Evolutionary conservation across 2,888 invertebrate species (phyloP).

Genomic region (Alcis repandata): DNA sequence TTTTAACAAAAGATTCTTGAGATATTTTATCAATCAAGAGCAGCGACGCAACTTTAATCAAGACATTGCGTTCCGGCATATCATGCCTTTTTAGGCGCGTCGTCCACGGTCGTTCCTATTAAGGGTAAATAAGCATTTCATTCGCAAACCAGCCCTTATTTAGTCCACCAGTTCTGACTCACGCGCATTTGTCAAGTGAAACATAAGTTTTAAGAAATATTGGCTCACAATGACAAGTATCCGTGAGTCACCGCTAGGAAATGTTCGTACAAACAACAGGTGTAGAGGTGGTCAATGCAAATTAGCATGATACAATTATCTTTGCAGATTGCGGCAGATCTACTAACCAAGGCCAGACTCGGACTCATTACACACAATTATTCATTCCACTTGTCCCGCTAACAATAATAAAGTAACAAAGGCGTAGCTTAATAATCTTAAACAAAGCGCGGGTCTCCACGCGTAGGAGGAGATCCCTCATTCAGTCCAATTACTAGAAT

Average conservation of each 20-base stretch:
- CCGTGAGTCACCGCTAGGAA: conserved; percentile 66
- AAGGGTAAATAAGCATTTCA: conserved; percentile 75
- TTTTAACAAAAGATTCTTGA: no score
- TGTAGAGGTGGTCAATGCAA: conserved; percentile 68
- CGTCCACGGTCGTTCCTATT: conserved; percentile 71
- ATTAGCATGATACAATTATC: conserved; percentile 70
- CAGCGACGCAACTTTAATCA: conserved; percentile 33
- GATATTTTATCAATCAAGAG: conserved; percentile 30
- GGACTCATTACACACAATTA: conserved; percentile 44
- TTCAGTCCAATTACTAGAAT: conserved; percentile 79
- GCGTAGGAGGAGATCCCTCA: conserved; percentile 77
- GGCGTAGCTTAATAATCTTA: conserved; percentile 60
- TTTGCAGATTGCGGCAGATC: conserved; percentile 59
- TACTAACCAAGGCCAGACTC: conserved; percentile 41
- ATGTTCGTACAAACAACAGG: conserved; percentile 71
- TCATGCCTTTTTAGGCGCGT: conserved; percentile 69
- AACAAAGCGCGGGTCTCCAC: conserved; percentile 73
- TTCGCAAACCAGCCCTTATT: conserved; percentile 78
- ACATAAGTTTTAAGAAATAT: conserved; percentile 65
- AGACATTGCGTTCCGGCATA: conserved; percentile 74
- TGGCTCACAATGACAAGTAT: conserved; percentile 62
- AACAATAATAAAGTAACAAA: conserved; percentile 47
- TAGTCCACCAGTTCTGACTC: conserved; percentile 70
- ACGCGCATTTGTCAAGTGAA: conserved; percentile 67
- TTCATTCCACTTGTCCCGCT: conserved; percentile 45